A percentile compares a stretch with the other conserved stretches of the same genome.
These are phyloP conservation scores for Diplodus puntazzo DNA, from an alignment of 2,797 vertebrate genomes.

Conservation along the genomic window DNA sequence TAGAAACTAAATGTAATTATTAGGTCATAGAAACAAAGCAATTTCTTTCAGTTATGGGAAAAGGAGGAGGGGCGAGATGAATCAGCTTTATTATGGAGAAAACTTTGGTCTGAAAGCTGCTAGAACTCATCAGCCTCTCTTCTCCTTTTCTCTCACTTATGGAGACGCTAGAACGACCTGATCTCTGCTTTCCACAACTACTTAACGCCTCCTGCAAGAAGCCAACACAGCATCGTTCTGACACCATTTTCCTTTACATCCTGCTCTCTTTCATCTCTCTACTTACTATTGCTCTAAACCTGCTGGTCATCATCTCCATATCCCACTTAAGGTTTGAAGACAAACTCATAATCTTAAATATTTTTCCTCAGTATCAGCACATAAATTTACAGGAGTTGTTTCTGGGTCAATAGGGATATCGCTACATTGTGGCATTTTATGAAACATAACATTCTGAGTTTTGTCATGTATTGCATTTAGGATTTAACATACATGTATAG, in stretches of 20 bases:
- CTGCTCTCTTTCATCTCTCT: slow-evolving; percentile 44
- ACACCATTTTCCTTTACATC: slow-evolving; percentile 24
- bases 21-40: no score
- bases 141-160: background rate
- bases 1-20: no score
- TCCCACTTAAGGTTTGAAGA: slow-evolving; percentile 46
- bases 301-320: slow-evolving; percentile 58
- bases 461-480: background rate
- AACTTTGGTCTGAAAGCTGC: background rate
- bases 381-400: background rate
- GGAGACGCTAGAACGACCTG: slow-evolving; percentile 1
- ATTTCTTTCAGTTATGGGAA: background rate
- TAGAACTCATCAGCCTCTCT: background rate
- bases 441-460: background rate
- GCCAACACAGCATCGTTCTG: background rate
- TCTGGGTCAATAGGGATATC: background rate
- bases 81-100: background rate
- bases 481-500: background rate
- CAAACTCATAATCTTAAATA: background rate
- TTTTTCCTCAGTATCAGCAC: background rate
- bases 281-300: slow-evolving; percentile 45
- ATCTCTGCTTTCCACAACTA: slow-evolving; percentile 53
- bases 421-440: background rate
- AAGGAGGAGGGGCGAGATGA: background rate
- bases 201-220: slow-evolving; percentile 47